Percentiles rank a stretch among this genome's conserved stretches.
Conservation (phyloP, 2,113 vertebrate species). For the Enhydra lutris region DNA sequence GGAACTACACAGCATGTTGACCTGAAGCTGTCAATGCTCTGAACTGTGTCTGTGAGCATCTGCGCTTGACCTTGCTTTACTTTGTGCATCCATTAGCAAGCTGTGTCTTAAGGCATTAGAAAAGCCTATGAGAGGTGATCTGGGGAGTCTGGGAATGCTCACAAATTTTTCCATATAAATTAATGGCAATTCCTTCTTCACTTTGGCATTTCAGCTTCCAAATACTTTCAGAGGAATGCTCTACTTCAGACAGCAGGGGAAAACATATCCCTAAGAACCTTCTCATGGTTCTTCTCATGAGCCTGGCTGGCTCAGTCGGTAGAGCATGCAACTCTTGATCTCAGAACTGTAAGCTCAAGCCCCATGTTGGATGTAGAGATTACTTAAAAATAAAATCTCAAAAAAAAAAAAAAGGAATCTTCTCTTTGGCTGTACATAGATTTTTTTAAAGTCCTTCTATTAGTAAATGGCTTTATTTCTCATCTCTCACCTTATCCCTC, state of each 20-base stretch:
- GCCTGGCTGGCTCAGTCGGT: not conserved
- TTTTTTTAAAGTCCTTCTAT: not conserved
- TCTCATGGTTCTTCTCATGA: not conserved
- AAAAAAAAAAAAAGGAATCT: not conserved
- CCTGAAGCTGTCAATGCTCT: not conserved
- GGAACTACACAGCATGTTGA: not conserved
- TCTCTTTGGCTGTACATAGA: not conserved
- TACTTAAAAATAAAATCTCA: not conserved
- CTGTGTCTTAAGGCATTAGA: not conserved
- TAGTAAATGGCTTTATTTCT: slow-evolving; percentile 17
- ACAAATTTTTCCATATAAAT: not conserved
- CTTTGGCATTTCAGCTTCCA: not conserved
- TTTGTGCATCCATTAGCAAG: not conserved
- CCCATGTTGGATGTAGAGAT: not conserved
- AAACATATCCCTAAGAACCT: not conserved
- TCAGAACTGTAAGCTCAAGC: not conserved
- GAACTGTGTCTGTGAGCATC: not conserved
- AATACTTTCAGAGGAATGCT: not conserved
- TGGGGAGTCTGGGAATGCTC: not conserved
- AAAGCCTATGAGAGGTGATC: not conserved
- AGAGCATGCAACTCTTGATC: not conserved
- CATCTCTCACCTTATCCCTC: not conserved
- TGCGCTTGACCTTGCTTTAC: not conserved
- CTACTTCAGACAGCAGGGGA: not conserved
- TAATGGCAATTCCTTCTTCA: not conserved